These are phyloP conservation scores for Nyctibius bracteatus DNA, from an alignment of 2,113 vertebrate species.

Conservation along the genomic window DNA sequence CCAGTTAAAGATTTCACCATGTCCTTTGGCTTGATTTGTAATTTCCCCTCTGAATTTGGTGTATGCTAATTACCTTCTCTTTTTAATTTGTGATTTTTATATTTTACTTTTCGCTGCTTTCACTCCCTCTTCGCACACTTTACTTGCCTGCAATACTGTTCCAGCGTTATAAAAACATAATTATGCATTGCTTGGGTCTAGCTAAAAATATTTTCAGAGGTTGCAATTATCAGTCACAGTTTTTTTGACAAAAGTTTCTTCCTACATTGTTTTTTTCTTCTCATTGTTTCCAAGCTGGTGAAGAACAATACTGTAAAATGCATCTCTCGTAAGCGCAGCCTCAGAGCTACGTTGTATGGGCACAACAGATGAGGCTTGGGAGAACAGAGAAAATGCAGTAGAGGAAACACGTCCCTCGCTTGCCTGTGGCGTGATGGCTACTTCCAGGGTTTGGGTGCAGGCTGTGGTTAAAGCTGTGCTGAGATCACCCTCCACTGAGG, in stretches of 20 bases:
- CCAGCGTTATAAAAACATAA: background rate
- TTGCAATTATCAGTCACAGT: background rate
- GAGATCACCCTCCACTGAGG: background rate
- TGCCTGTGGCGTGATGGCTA: accelerated
- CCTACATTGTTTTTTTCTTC: background rate
- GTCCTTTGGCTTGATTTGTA: background rate
- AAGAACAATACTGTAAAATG: background rate
- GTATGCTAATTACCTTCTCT: background rate
- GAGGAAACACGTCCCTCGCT: background rate
- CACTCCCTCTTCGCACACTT: background rate
- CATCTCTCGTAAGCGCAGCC: background rate
- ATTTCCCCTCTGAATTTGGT: background rate
- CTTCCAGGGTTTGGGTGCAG: background rate
- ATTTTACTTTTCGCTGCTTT: background rate
- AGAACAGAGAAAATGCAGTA: accelerated
- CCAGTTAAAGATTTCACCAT: background rate
- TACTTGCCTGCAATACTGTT: background rate
- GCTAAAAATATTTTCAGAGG: background rate
- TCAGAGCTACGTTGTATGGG: accelerated
- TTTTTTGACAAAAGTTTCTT: background rate
- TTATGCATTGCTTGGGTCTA: background rate
- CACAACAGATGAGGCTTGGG: background rate
- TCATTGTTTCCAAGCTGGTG: background rate
- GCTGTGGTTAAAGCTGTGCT: background rate
- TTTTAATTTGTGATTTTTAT: background rate